These are phyloP conservation scores for Rhineura floridana DNA, from an alignment of 2,113 vertebrate genomes.

Conservation along the genomic window DNA sequence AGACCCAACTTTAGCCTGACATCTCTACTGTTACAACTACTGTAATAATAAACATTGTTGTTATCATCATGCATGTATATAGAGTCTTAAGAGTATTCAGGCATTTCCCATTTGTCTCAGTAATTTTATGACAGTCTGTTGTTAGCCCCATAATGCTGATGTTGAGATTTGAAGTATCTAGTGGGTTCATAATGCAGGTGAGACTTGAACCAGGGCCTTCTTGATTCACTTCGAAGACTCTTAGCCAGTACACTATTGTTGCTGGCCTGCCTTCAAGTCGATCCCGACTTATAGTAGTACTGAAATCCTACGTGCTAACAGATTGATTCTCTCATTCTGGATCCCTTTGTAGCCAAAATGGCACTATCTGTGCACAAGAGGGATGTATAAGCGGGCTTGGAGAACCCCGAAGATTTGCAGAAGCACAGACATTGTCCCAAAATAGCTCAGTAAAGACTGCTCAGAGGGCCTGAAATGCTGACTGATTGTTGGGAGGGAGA, in stretches of 20 bases:
- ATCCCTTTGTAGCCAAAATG: neutral
- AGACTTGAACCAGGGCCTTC: neutral
- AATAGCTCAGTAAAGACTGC: neutral
- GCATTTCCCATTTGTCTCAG: too few relatives aligned
- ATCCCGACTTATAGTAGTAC: neutral
- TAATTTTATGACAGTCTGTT: neutral
- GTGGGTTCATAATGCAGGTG: neutral
- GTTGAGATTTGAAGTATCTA: neutral
- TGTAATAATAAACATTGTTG: too few relatives aligned
- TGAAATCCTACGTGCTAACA: neutral
- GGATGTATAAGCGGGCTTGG: neutral
- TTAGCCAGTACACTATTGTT: neutral
- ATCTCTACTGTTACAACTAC: neutral
- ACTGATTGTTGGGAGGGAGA: neutral
- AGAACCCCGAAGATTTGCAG: neutral
- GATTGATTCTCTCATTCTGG: neutral
- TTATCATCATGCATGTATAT: too few relatives aligned
- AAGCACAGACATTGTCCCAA: neutral
- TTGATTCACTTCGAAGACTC: neutral
- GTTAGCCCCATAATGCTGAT: too few relatives aligned
- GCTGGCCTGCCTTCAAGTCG: too few relatives aligned
- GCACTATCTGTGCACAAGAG: neutral
- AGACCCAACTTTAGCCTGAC: neutral
- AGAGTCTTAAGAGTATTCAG: too few relatives aligned
- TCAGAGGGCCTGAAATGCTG: neutral